Base-by-base conservation (phyloP, 2,113 vertebrate genomes). In the Hemiprocne comata region DNA sequence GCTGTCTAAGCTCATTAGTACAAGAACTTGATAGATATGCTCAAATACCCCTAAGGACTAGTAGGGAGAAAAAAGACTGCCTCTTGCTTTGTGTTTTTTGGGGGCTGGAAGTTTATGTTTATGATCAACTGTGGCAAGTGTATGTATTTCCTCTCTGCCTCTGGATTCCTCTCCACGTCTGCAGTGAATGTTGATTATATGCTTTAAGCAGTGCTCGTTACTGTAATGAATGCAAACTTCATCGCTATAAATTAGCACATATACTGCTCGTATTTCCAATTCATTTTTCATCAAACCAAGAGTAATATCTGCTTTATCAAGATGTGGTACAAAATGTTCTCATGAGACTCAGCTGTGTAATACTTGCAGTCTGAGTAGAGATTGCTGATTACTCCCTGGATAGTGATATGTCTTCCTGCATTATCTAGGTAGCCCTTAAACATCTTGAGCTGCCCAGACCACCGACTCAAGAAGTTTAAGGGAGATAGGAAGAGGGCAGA, bases 181-280 rank as follows among this genome's bases (percentile, higher is more conserved):
- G 94, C 85, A 89, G 80, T 76, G 92, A 55, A 48, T 23, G 72
- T 73, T 90, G 81, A 95, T 95, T 78, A 90, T 64, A 91, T 2
- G 15, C 82, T 89, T 84, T 77, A 38, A 87, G 94, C 82, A 73
- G 1, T 34, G 70, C 92, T 96, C 84, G 34, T 96, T 95, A 92
- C 81, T 55, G 38, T 86, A 95, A 93, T 96, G 92, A 95, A 95
- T 96, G 93, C 88, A 58, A 80, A 89, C 92, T 87, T 81, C 83
- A 78, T 89, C 4, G 2, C 76, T 94, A 46, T 57, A 91, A 94
- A 93, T 92, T 93, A 91, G 65, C 71, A 83, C 77, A 17, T 55
- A 38, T 9, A 60, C 70, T 77, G 69, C 53, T 77, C 40, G 1
- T 64, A 54, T 44, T 92, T 92, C 57, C 79, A 75, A 62, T 93